Conservation (phyloP, 2,113 vertebrate genomes). For the Parus major region DNA sequence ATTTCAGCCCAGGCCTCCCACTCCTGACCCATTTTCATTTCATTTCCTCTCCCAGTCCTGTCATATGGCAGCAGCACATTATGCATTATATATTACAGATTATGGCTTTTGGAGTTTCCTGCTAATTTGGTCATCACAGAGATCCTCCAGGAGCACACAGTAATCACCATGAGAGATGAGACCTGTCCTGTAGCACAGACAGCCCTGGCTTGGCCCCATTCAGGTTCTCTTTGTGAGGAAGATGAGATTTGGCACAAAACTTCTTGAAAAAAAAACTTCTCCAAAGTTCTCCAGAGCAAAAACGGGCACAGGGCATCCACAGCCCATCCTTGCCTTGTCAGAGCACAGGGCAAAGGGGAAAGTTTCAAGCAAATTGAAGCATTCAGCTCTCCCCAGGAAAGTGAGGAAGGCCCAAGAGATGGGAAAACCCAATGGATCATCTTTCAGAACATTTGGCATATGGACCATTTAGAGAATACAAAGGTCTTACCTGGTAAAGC, state of each 20-base stretch:
- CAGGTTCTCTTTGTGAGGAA: not conserved
- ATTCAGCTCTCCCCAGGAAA: not conserved
- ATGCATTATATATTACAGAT: not conserved
- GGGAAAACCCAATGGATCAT: not conserved
- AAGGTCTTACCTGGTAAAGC: not conserved
- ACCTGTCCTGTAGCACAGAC: not conserved
- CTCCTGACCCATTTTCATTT: conserved; percentile 56
- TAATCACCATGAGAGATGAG: not conserved
- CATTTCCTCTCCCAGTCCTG: conserved; percentile 27
- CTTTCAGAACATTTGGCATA: not conserved
- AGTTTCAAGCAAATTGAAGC: not conserved
- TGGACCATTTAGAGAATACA: not conserved
- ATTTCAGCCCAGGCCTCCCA: conserved; percentile 29
- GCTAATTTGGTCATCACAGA: conserved; percentile 15
- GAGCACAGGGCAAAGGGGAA: too few relatives aligned
- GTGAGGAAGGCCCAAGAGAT: not conserved
- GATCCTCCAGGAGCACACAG: not conserved
- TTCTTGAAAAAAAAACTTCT: not conserved
- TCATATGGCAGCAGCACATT: not conserved
- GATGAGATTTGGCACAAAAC: not conserved
- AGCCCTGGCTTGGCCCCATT: not conserved
- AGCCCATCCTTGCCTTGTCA: not conserved
- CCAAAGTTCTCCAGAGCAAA: not conserved
- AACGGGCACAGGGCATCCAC: rapidly evolving
- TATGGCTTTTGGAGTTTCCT: conserved; percentile 14